These are phyloP conservation scores for Drosophila buzzatii DNA, from an alignment of 2,888 invertebrate genomes.

Conservation along the genomic window DNA sequence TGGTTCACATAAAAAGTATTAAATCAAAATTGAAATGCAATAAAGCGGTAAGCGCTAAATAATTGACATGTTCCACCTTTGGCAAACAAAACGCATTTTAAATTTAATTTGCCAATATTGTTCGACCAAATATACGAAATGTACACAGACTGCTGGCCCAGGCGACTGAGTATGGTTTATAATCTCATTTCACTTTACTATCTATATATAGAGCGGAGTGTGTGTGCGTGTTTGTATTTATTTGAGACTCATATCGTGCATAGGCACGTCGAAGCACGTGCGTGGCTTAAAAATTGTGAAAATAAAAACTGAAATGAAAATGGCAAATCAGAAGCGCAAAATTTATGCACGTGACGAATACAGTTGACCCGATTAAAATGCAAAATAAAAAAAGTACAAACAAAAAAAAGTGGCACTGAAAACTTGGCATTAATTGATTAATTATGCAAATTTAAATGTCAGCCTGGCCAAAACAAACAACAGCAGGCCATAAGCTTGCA, in stretches of 20 bases:
- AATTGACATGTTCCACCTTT: slow-evolving; percentile 67
- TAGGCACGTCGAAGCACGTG: slow-evolving; percentile 68
- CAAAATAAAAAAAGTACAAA: neutral
- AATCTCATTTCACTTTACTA: slow-evolving; percentile 28
- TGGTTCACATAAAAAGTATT: slow-evolving; percentile 40
- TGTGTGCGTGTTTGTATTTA: slow-evolving; percentile 17
- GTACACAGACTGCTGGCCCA: slow-evolving; percentile 16
- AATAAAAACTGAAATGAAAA: slow-evolving; percentile 50
- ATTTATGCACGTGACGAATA: slow-evolving; percentile 74
- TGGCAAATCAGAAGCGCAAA: slow-evolving; percentile 57
- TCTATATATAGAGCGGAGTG: neutral
- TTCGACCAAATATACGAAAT: slow-evolving; percentile 36
- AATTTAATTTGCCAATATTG: slow-evolving; percentile 63
- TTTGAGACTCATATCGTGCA: slow-evolving; percentile 54
- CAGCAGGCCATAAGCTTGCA: neutral
- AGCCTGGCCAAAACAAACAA: slow-evolving; percentile 32
- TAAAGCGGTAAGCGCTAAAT: slow-evolving; percentile 70
- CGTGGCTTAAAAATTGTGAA: slow-evolving; percentile 66
- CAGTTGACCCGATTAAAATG: slow-evolving; percentile 41
- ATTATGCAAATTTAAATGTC: slow-evolving; percentile 69
- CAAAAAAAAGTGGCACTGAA: slow-evolving; percentile 28
- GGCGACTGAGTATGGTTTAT: neutral
- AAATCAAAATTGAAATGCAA: slow-evolving; percentile 68
- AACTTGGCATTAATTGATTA: slow-evolving; percentile 72
- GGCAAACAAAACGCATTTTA: slow-evolving; percentile 68